Conservation (phyloP, 2,888 invertebrate genomes). For the Troides aeacus region DNA sequence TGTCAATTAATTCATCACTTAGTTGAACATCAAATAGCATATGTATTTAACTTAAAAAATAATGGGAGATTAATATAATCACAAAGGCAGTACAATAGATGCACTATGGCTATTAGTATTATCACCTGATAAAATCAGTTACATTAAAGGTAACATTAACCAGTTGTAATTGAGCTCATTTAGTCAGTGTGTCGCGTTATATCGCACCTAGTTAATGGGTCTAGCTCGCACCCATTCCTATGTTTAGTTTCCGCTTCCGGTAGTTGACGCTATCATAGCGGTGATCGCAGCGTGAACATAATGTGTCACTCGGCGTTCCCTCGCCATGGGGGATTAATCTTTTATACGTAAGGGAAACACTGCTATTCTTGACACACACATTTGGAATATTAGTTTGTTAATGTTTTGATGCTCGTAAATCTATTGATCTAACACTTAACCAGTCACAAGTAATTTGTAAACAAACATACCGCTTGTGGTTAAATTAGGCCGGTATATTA, state of each 20-base stretch:
- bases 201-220: slow-evolving; percentile 7
- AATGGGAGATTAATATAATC: no score
- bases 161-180: neutral
- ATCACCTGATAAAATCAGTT: neutral
- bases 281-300: slow-evolving; percentile 15
- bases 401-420: neutral
- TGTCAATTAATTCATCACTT: no score
- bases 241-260: slow-evolving; percentile 17
- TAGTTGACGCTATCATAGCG: slow-evolving; percentile 9
- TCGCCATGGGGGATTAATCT: slow-evolving; percentile 16
- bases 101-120: neutral
- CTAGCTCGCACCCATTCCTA: slow-evolving; percentile 8
- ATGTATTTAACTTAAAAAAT: no score
- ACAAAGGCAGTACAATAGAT: neutral
- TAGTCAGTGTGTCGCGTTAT: slow-evolving; percentile 2
- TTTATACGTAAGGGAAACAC: slow-evolving; percentile 1
- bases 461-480: neutral
- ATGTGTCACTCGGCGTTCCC: slow-evolving; percentile 9
- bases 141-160: neutral
- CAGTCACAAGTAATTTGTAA: neutral
- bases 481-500: no score
- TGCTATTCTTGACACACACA: neutral
- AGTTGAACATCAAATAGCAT: no score
- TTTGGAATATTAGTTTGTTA: slow-evolving; percentile 3
- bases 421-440: neutral